These are phyloP conservation scores for Ia io DNA, from an alignment of 2,113 vertebrate species.

Conservation along the genomic window DNA sequence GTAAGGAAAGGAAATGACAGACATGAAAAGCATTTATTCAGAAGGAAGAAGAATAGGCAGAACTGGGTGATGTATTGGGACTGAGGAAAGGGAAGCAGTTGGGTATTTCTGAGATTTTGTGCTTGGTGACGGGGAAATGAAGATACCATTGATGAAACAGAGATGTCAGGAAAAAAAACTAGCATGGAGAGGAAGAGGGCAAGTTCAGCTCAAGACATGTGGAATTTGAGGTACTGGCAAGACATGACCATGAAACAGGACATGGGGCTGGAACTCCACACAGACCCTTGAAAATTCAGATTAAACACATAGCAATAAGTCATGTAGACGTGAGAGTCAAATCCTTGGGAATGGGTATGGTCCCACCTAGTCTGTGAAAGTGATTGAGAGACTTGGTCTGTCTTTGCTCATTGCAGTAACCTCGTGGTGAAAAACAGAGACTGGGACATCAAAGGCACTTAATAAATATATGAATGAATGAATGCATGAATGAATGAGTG, in stretches of 20 bases:
- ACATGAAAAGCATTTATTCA: background rate
- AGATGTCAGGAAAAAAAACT: background rate
- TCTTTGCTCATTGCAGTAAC: background rate
- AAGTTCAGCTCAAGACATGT: rapidly evolving
- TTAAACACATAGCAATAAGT: background rate
- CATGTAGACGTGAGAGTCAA: background rate
- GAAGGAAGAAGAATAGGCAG: background rate
- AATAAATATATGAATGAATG: background rate
- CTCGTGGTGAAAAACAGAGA: background rate
- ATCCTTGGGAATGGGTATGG: background rate
- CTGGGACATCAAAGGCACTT: background rate
- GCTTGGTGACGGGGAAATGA: background rate
- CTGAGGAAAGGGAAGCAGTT: background rate
- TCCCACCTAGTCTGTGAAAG: background rate
- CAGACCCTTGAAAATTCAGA: background rate
- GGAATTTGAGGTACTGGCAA: background rate
- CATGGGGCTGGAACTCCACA: background rate
- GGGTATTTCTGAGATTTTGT: background rate
- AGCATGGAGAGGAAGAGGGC: background rate
- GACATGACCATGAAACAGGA: background rate
- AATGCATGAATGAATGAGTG: background rate
- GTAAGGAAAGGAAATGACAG: background rate
- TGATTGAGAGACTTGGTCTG: background rate
- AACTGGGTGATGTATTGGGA: background rate
- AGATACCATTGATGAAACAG: background rate